These are phyloP conservation scores for Montipora foliosa DNA, from an alignment of 64 coral and sea anemone species.

Conservation along the genomic window DNA sequence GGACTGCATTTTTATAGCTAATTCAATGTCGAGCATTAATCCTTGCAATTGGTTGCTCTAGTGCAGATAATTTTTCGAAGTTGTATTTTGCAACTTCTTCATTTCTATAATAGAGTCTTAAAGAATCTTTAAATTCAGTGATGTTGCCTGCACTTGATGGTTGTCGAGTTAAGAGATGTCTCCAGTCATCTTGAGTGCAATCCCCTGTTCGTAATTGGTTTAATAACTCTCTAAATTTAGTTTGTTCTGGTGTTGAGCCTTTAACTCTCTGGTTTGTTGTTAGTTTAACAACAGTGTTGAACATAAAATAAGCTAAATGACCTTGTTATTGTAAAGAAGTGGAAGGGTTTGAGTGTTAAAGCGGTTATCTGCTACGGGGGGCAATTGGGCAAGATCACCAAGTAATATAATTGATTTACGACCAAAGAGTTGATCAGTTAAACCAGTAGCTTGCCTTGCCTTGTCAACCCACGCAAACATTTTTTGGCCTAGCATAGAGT, in stretches of 20 bases:
- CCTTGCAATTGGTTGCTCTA: conserved; percentile 5
- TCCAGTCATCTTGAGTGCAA: not conserved
- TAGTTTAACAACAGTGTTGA: not conserved
- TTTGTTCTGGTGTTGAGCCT: not conserved
- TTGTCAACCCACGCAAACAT: no score
- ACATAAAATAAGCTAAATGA: no score
- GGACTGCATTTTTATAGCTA: not conserved
- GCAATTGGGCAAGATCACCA: no score
- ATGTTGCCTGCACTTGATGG: not conserved
- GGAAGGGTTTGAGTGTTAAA: no score
- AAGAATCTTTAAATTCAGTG: not conserved
- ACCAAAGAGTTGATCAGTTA: no score
- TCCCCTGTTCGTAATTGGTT: not conserved
- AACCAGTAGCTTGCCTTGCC: no score
- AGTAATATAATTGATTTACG: no score
- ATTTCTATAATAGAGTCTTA: conserved; percentile 8
- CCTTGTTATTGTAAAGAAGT: no score
- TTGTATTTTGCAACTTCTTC: conserved; percentile 30
- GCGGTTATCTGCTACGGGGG: no score
- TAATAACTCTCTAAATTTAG: not conserved
- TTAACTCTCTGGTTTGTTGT: conserved; percentile 13
- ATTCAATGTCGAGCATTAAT: not conserved
- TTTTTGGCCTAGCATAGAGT: no score
- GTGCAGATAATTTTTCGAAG: conserved; percentile 6
- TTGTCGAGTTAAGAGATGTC: not conserved